These are phyloP conservation scores for Eristalis tenax DNA, from an alignment of 2,888 invertebrate genomes.

Conservation along the genomic window DNA sequence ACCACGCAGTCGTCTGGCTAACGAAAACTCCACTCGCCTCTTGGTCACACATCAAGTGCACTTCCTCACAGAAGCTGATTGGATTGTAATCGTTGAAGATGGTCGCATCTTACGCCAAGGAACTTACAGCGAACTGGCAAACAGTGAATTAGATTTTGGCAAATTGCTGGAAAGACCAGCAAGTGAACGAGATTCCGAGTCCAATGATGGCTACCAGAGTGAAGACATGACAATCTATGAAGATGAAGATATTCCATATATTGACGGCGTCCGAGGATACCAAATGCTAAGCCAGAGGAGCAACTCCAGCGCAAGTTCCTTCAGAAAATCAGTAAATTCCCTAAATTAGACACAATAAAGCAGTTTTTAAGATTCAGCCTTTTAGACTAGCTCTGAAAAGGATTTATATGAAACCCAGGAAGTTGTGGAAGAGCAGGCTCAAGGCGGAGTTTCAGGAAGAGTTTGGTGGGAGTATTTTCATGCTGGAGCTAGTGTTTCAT, in stretches of 20 bases:
- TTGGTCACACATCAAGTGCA: conserved; percentile 92
- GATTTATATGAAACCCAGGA: conserved; percentile 74
- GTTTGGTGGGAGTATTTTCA: conserved; percentile 82
- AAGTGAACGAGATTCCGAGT: conserved; percentile 57
- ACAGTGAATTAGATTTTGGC: conserved; percentile 82
- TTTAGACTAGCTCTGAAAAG: conserved; percentile 76
- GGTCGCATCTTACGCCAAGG: conserved; percentile 81
- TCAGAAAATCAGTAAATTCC: conserved; percentile 77
- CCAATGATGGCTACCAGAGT: conserved; percentile 47
- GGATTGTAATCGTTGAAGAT: conserved; percentile 85
- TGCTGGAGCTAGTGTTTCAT: conserved; percentile 82
- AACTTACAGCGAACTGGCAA: conserved; percentile 82
- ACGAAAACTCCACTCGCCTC: conserved; percentile 84
- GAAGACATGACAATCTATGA: conserved; percentile 74
- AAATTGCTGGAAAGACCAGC: conserved; percentile 81
- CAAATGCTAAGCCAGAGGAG: conserved; percentile 75
- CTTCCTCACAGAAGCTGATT: conserved; percentile 85
- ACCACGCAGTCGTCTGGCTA: conserved; percentile 81
- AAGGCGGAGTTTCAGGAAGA: conserved; percentile 80
- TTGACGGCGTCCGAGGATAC: conserved; percentile 79
- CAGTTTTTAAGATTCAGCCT: not conserved
- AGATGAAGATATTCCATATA: conserved; percentile 81
- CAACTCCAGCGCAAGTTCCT: conserved; percentile 74
- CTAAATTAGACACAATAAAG: not conserved
- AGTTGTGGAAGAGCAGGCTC: conserved; percentile 80